Evolutionary conservation across 2,888 invertebrate genomes (phyloP).

Genomic region (Nasonovia ribisnigri): DNA sequence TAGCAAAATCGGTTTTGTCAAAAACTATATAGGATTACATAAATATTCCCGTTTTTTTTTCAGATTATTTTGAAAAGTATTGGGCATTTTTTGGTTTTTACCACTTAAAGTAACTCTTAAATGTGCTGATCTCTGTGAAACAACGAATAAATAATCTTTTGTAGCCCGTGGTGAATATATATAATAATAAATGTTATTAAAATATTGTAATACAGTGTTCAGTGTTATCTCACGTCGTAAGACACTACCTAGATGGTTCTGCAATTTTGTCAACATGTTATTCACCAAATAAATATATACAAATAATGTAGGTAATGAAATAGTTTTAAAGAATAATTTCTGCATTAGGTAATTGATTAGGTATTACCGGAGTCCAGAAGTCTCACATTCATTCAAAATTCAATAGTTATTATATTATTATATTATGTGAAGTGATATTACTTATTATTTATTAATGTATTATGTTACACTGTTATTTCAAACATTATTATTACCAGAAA

Average conservation of each 20-base stretch:
- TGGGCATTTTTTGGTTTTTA: neutral
- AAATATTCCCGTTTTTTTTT: neutral
- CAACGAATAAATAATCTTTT: neutral
- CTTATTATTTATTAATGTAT: neutral
- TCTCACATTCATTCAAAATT: neutral
- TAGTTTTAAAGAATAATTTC: neutral
- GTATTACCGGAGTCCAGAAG: neutral
- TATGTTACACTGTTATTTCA: neutral
- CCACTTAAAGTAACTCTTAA: neutral
- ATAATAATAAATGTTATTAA: neutral
- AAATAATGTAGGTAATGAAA: neutral
- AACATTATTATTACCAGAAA: neutral
- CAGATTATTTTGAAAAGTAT: too few species aligned
- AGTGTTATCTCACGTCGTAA: neutral
- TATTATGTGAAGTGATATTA: neutral
- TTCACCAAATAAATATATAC: neutral
- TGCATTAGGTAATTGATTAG: neutral
- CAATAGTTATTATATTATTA: neutral
- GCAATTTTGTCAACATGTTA: neutral
- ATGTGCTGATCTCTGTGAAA: neutral
- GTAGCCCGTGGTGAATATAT: neutral
- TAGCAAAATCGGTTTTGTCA: neutral
- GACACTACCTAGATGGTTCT: slow-evolving; percentile 1
- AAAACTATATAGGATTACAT: neutral
- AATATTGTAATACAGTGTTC: neutral